These are phyloP conservation scores for Zaprionus lineosus DNA, from an alignment of 2,888 invertebrate species.

Conservation along the genomic window DNA sequence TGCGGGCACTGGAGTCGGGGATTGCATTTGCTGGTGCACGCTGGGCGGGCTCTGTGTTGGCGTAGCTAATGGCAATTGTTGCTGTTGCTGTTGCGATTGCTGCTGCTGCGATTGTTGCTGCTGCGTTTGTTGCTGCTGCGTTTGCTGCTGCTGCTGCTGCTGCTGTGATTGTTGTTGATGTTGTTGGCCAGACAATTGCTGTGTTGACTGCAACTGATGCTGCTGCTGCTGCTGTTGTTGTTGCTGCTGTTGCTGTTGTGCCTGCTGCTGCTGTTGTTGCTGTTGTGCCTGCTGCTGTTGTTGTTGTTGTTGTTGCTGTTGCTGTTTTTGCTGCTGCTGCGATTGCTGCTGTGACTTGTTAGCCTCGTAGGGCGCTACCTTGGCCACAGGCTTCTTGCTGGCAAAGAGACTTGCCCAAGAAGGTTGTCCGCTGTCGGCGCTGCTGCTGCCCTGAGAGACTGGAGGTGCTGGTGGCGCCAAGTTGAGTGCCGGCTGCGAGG, in stretches of 20 bases:
- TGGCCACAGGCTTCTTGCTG: conserved; percentile 85
- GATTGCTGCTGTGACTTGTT: conserved; percentile 52
- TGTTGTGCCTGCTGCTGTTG: conserved; percentile 19
- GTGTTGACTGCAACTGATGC: conserved; percentile 8
- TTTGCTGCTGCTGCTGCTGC: conserved; percentile 19
- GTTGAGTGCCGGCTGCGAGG: conserved; percentile 65
- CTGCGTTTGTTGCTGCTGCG: conserved; percentile 17
- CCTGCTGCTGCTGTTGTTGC: conserved; percentile 81
- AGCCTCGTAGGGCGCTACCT: conserved; percentile 85
- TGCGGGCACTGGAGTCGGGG: conserved; percentile 63
- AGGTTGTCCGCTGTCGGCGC: conserved; percentile 70
- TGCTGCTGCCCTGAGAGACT: conserved; percentile 53
- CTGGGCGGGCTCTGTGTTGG: conserved; percentile 36
- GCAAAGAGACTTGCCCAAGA: conserved; percentile 89
- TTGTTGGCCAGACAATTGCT: conserved; percentile 14
- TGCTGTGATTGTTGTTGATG: conserved; percentile 23
- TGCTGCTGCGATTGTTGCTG: conserved; percentile 20
- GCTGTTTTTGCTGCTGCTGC: conserved; percentile 13
- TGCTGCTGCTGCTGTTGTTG: conserved; percentile 45
- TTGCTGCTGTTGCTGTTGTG: conserved; percentile 82
- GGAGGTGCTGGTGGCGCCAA: conserved; percentile 82
- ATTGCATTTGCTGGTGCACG: conserved; percentile 61
- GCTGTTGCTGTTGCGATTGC: conserved; percentile 16
- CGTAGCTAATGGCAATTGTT: conserved; percentile 21
- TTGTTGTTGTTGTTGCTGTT: conserved; percentile 11